These are phyloP conservation scores for Malacosoma neustria DNA, from an alignment of 2,888 invertebrate species.

Conservation along the genomic window DNA sequence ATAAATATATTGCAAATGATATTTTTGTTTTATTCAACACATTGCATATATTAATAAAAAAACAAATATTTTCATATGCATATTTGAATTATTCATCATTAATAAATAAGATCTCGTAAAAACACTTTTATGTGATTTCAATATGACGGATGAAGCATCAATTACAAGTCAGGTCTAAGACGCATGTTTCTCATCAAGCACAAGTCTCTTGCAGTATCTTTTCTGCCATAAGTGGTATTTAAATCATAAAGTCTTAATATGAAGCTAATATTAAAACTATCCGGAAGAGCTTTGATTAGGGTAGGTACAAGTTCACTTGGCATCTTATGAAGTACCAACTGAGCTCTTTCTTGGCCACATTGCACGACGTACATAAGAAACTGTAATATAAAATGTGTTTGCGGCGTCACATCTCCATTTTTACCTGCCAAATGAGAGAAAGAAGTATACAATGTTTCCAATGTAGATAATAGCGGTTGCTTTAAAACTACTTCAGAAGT, in stretches of 20 bases:
- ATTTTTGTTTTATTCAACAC: slow-evolving; percentile 6
- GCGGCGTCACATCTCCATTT: slow-evolving; percentile 87
- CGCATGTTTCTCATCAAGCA: slow-evolving; percentile 90
- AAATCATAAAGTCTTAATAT: slow-evolving; percentile 88
- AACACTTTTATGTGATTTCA: neutral
- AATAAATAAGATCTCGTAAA: neutral
- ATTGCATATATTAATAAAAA: neutral
- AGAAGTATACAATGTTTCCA: slow-evolving; percentile 81
- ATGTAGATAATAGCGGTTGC: slow-evolving; percentile 78
- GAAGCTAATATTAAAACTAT: slow-evolving; percentile 82
- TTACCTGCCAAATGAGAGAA: slow-evolving; percentile 81
- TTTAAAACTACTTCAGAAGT: slow-evolving; percentile 53
- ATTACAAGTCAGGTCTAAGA: slow-evolving; percentile 68
- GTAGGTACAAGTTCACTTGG: slow-evolving; percentile 85
- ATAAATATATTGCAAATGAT: slow-evolving; percentile 22
- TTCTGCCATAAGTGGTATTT: slow-evolving; percentile 82
- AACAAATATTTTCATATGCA: no score
- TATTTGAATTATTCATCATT: neutral
- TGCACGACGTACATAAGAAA: slow-evolving; percentile 84
- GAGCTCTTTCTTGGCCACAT: slow-evolving; percentile 82
- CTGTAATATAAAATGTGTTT: slow-evolving; percentile 87
- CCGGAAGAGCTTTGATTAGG: slow-evolving; percentile 86
- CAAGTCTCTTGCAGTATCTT: slow-evolving; percentile 89
- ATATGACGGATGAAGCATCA: no score
- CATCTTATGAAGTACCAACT: slow-evolving; percentile 82